A percentile compares a stretch with the other conserved stretches of the same genome.
Evolutionary conservation across 2,797 vertebrate genomes (phyloP).

Genomic region (Rallus crepitans): DNA sequence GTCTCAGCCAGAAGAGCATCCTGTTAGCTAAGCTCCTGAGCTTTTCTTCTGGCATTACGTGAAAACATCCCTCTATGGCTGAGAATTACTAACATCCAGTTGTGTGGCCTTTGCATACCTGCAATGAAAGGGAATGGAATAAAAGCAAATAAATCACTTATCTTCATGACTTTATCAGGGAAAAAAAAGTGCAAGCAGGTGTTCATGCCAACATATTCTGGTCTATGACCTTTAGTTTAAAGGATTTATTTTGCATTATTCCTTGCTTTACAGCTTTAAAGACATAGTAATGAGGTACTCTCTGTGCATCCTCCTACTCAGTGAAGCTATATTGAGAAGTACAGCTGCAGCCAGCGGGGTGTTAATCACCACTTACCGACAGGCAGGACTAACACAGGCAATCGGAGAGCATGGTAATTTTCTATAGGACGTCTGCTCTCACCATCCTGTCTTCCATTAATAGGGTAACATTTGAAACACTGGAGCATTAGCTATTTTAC

Average conservation of each 20-base stretch:
- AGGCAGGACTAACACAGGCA: conserved; percentile 62
- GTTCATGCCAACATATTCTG: conserved; percentile 61
- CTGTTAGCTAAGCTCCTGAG: conserved; percentile 40
- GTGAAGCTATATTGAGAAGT: conserved; percentile 69
- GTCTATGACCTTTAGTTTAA: conserved; percentile 81
- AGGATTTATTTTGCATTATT: conserved; percentile 62
- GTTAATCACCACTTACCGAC: conserved; percentile 83
- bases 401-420: conserved; percentile 46
- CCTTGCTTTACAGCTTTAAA: conserved; percentile 81
- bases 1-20: not conserved
- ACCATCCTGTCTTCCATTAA: conserved; percentile 43
- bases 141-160: conserved; percentile 42
- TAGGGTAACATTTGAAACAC: conserved; percentile 8
- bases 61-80: not conserved
- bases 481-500: conserved; percentile 17
- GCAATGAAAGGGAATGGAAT: not conserved
- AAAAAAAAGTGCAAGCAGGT: conserved; percentile 72
- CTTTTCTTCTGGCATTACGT: conserved; percentile 8
- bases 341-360: conserved; percentile 84
- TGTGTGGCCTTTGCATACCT: not conserved
- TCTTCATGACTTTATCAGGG: conserved; percentile 74
- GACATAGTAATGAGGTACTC: conserved; percentile 83
- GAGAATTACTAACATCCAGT: conserved; percentile 22
- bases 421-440: conserved; percentile 59
- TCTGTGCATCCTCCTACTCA: conserved; percentile 79